Conservation (phyloP, 1,140 invertebrate species). For the Rhynchophorus ferrugineus region DNA sequence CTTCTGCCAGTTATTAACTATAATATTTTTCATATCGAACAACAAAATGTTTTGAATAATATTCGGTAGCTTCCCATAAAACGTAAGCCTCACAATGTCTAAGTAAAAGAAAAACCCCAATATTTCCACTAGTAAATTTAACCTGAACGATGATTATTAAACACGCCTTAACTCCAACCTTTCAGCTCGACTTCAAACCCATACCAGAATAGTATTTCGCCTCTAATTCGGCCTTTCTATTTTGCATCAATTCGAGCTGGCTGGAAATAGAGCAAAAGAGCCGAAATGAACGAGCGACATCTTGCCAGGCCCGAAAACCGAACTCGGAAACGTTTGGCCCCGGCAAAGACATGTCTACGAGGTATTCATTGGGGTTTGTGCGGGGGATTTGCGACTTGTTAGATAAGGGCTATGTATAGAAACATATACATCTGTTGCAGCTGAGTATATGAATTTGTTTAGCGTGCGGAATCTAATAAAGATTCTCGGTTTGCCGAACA, state of each 20-base stretch:
- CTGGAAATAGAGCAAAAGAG: neutral
- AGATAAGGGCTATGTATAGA: too few relatives aligned
- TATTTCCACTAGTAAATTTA: too few relatives aligned
- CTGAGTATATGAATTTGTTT: too few relatives aligned
- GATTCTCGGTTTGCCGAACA: too few relatives aligned
- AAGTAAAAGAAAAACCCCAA: too few relatives aligned
- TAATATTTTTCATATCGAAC: too few relatives aligned
- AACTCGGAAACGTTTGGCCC: neutral
- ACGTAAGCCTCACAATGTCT: too few relatives aligned
- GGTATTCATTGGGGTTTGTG: neutral
- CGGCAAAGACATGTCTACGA: neutral
- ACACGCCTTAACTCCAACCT: neutral
- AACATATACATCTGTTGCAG: neutral
- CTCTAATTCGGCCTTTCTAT: neutral
- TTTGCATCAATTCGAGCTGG: neutral
- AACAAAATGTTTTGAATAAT: too few relatives aligned
- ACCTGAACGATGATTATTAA: too few relatives aligned
- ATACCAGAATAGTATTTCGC: neutral
- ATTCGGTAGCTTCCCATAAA: too few relatives aligned
- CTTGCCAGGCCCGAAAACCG: neutral
- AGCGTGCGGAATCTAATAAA: too few relatives aligned
- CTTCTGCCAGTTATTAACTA: too few relatives aligned
- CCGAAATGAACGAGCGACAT: neutral
- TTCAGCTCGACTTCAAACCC: neutral
- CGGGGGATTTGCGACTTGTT: neutral